Evolutionary conservation across 2,113 vertebrate species (phyloP), one percentile per base, ranked within the genome.

Genomic region (Tupaia chinensis): DNA sequence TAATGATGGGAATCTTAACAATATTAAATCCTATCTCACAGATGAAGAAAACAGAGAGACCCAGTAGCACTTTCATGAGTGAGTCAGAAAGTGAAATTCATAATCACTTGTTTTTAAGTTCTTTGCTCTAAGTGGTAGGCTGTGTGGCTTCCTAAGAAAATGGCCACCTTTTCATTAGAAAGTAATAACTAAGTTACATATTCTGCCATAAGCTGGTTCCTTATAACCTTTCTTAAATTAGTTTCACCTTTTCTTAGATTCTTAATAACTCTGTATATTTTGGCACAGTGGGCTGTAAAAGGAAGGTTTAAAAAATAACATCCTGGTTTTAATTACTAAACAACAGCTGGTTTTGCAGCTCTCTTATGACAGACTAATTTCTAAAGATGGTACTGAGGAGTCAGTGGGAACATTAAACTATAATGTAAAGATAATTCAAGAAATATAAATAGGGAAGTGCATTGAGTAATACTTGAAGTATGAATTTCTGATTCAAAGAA

Each of bases 201-300:
- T 61, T 79, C 10, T n/a, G 12, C 58, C 22, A 79, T 53, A 78
- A 74, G 73, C 16, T 74, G 22, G 22, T 72, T 68, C 63, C 44
- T 58, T 7, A 70, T 81, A 65, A 27, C 8, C 2, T 68, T 81
- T 86, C 70, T 89, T 54, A 83, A 87, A 58, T 83, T 84, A 83
- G 17, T 61, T 83, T 96, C 17, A 87, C 8, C 16, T 93, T 94
- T 94, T 77, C 53, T 86, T 88, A 1, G 60, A 72, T 95, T 93
- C 53, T 87, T 89, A 63, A 29, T 83, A 81, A 83, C 34, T 94
- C 25, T 85, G 14, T 68, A 54, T 96, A 76, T 94, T 74, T 95
- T 81, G 61, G 25, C 53, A 56, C 44, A 81, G 6, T 87, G 9
- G 17, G 2, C 16, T 94, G 93, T 92, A 89, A 93, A 96, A 74